These are phyloP conservation scores for Drosophila macrospina DNA, from an alignment of 2,888 invertebrate species.

Conservation along the genomic window DNA sequence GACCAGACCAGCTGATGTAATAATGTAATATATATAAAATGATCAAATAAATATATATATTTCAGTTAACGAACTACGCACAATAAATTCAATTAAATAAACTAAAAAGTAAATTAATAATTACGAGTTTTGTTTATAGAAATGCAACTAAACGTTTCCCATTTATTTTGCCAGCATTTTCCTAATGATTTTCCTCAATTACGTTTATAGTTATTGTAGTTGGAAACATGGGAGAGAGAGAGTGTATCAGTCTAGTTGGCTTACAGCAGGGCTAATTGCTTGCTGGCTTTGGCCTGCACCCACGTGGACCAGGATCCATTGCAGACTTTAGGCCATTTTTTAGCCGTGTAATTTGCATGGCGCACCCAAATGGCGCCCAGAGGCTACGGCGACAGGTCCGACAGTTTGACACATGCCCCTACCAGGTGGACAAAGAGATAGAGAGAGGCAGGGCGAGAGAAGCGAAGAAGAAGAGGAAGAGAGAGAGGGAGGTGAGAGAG, in stretches of 20 bases:
- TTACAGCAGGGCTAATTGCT: neutral
- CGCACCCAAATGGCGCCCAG: slow-evolving; percentile 60
- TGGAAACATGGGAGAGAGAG: too few species aligned
- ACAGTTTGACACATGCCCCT: slow-evolving; percentile 67
- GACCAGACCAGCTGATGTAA: too few species aligned
- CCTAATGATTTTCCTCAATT: too few species aligned
- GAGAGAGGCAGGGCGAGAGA: neutral
- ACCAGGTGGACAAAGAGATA: slow-evolving; percentile 17
- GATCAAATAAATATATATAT: too few species aligned
- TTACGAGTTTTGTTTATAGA: too few species aligned
- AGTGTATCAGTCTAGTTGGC: slow-evolving; percentile 19
- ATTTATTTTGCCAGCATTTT: too few species aligned
- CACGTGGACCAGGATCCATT: neutral
- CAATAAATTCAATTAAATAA: too few species aligned
- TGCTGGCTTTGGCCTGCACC: neutral
- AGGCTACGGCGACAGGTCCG: slow-evolving; percentile 40
- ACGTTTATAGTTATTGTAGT: too few species aligned
- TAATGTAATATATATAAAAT: too few species aligned
- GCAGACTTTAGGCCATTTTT: slow-evolving; percentile 57
- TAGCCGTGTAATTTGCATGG: slow-evolving; percentile 68
- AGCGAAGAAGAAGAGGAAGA: neutral
- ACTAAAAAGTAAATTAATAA: too few species aligned
- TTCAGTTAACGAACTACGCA: too few species aligned
- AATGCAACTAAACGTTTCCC: too few species aligned
- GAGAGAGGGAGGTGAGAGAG: neutral